Evolutionary conservation across 2,888 invertebrate species (phyloP).

Genomic region (Panzeria rudis): DNA sequence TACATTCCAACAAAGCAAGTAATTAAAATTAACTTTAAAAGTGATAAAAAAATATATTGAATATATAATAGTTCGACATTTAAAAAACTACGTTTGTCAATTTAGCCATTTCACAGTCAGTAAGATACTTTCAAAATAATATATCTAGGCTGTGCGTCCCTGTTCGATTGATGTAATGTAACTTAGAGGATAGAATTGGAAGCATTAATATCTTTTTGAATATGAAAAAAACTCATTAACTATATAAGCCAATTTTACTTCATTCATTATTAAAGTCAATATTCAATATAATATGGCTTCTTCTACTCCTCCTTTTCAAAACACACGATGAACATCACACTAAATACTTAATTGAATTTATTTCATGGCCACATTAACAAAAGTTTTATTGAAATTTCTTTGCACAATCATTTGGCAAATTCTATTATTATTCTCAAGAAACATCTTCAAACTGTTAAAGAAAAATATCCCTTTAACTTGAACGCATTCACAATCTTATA

Average conservation of each 20-base stretch:
- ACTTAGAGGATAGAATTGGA: too few relatives aligned
- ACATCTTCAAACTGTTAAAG: neutral
- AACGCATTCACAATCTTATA: neutral
- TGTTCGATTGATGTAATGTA: too few relatives aligned
- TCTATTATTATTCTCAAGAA: slow-evolving; percentile 20
- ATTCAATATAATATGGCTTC: neutral
- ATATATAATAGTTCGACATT: too few relatives aligned
- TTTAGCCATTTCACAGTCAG: too few relatives aligned
- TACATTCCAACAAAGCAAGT: too few relatives aligned
- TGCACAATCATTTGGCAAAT: slow-evolving; percentile 36
- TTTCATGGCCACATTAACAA: slow-evolving; percentile 33
- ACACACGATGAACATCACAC: neutral
- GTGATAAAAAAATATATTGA: too few relatives aligned
- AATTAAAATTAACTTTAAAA: too few relatives aligned
- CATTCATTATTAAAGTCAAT: neutral
- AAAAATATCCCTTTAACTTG: slow-evolving; percentile 41
- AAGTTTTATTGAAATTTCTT: slow-evolving; percentile 28
- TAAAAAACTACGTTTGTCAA: too few relatives aligned
- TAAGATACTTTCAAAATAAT: too few relatives aligned
- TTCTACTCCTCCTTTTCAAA: too few relatives aligned
- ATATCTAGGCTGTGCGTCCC: too few relatives aligned
- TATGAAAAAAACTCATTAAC: neutral
- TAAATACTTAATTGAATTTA: slow-evolving; percentile 17
- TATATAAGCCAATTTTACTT: neutral
- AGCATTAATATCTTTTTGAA: too few relatives aligned